Evolutionary conservation across 2,113 vertebrate species (phyloP).

Genomic region (Eubucco bourcierii): DNA sequence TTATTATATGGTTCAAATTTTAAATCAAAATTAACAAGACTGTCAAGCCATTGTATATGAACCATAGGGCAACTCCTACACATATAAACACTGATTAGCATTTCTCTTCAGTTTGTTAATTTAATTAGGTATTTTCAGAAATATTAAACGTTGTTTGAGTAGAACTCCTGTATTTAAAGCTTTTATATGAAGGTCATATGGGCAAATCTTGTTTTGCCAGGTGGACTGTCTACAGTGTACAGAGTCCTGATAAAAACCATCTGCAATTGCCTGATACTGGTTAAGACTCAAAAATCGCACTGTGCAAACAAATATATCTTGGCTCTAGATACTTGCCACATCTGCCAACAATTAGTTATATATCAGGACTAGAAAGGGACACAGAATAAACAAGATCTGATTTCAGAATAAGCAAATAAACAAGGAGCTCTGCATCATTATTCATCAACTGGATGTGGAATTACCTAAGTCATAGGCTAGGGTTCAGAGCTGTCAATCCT

Average conservation of each 20-base stretch:
- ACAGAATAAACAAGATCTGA: conserved; percentile 77
- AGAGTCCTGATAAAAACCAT: conserved; percentile 88
- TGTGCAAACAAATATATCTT: conserved; percentile 92
- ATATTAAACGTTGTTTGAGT: conserved; percentile 75
- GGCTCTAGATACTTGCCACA: conserved; percentile 77
- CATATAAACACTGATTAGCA: conserved; percentile 69
- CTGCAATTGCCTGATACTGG: conserved; percentile 84
- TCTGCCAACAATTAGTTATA: conserved; percentile 91
- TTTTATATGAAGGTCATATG: conserved; percentile 78
- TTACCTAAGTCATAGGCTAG: neutral
- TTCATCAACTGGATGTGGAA: conserved; percentile 73
- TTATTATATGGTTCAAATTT: conserved; percentile 40
- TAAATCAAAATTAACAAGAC: conserved; percentile 62
- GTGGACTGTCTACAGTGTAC: conserved; percentile 77
- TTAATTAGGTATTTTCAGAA: conserved; percentile 59
- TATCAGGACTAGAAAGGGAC: conserved; percentile 76
- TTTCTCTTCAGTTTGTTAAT: conserved; percentile 65
- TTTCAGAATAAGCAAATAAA: conserved; percentile 91
- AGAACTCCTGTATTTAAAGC: conserved; percentile 75
- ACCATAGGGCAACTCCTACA: conserved; percentile 16
- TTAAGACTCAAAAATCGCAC: conserved; percentile 89
- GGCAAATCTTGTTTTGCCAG: conserved; percentile 91
- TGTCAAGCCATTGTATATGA: conserved; percentile 14
- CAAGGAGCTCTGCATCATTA: conserved; percentile 77
- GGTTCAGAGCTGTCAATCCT: conserved; percentile 39